Base-by-base conservation (phyloP, 1,140 invertebrate species). In the Drosophila santomea region DNA sequence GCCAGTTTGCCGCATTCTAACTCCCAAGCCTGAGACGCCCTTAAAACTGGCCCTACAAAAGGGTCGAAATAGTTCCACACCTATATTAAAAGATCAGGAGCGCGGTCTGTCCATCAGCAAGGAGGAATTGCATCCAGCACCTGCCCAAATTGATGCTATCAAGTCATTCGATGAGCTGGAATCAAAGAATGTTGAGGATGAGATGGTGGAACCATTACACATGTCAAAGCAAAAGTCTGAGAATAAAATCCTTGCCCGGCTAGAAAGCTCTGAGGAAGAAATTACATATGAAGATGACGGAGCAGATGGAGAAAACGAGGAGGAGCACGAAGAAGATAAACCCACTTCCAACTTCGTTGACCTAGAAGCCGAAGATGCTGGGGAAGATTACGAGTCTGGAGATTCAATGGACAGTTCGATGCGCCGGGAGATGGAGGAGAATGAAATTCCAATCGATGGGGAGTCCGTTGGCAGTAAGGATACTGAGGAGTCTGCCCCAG, bases 401-500 rank as follows among this genome's bases (percentile, higher is more conserved):
- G 91, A 92, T 41, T 92, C 91, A 1, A 90, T 92, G 81, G 72
- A 81, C 41, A 78, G 59, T 17, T 64, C 69, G 11, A 68, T 74
- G 35, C 66, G 84, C 0, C 66, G 48, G 5, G 86, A 92, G 38
- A 74, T 92, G 2, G 36, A 61, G 23, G 71, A 92, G 1, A 91
- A 92, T 57, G 64, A 86, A 54, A 68, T 92, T 28, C 48, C 54
- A 2, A 41, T 56, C 14, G 71, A 88, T 23, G 91, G 88, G 11
- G 91, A 92, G 35, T 91, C 88, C 6, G 78, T 92, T 39, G 88
- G 89, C 5, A 91, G 90, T 56, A 55, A 84, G n/a, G 91, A 92
- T 25, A 92, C 88, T 4, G 35, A 52, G 0, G 77, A 74, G 3
- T 36, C 59, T 5, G 17, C 23, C 1, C 57, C 61, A 14, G 69